Evolutionary conservation across 1,140 invertebrate species (phyloP), one percentile per base, ranked within the genome.

Genomic region (Penaeus chinensis): DNA sequence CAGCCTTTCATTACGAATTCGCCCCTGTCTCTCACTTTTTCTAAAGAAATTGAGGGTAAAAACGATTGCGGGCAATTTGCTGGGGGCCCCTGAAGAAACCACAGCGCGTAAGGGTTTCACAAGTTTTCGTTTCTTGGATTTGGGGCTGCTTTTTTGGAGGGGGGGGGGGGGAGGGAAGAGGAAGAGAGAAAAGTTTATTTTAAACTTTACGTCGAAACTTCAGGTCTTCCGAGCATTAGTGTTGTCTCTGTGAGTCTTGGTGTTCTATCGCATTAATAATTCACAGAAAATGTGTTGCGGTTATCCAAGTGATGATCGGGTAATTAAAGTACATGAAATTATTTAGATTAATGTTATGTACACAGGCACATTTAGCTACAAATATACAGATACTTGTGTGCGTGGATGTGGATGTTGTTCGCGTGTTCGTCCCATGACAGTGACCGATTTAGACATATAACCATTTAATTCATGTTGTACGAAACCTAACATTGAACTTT

Each of bases 11-110:
- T 87, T 87, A 87, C 85, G 80, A 87, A 87, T 87, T 87, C 85
- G 85, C 85, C 85, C 63, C 85, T 61, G 71, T 82, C 85, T 87
- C 80, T 82, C 85, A 87, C 85, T 87, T 87, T 87, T 87, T 87
- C 85, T 87, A 87, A 82, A 87, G 85, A 87, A 87, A 87, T 87
- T 87, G 85, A 87, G 85, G 85, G 85, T 87, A 87, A 87, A 87
- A 87, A 87, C 85, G 85, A 87, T 87, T 87, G 85, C 79, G 80
- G 85, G 85, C 85, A 87, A 87, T 87, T 87, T 87, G 85, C 80
- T 76, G 85, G 69, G 85, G 84, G 54, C 78, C 54, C 54, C 77
- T 63, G 47, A 62, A 78, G 84, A 86, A 86, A 63, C 84, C 42
- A 62, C n/a, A 37, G 78, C 47, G 78, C 42, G 66, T 71, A 62